Percentiles rank a stretch among this genome's conserved stretches.
Evolutionary conservation across 2,888 invertebrate species (phyloP).

Genomic region (Frankliniella fusca): DNA sequence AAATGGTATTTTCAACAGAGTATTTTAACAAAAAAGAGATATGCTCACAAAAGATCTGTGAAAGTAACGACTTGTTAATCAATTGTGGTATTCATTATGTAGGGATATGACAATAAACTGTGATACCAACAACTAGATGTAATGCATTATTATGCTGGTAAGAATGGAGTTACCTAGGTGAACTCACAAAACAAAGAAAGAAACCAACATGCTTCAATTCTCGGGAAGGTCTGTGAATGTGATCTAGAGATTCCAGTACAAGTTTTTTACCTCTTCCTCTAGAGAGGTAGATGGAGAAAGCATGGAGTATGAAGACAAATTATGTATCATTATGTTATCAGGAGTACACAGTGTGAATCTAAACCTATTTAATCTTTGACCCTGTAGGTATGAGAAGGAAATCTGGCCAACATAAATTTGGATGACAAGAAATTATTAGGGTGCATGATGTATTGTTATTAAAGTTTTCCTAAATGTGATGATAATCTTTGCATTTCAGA

Average conservation of each 20-base stretch:
- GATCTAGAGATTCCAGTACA: neutral
- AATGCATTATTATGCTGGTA: neutral
- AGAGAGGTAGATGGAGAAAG: too few relatives aligned
- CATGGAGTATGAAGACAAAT: too few relatives aligned
- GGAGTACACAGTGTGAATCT: too few relatives aligned
- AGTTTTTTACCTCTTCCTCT: too few relatives aligned
- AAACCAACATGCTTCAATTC: neutral
- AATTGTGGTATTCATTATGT: neutral
- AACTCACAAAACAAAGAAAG: neutral
- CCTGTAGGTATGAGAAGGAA: too few relatives aligned
- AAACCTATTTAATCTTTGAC: too few relatives aligned
- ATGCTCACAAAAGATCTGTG: neutral
- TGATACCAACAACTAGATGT: constrained; percentile 11
- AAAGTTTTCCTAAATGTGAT: neutral
- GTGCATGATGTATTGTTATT: too few relatives aligned
- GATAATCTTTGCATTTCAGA: neutral
- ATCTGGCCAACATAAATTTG: too few relatives aligned
- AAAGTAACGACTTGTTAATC: neutral
- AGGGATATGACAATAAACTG: constrained; percentile 17
- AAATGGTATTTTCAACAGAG: neutral
- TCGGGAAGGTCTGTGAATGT: neutral
- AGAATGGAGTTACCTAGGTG: neutral
- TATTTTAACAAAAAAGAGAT: constrained; percentile 2
- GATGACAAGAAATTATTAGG: too few relatives aligned
- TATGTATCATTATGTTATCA: too few relatives aligned